Percentiles rank a stretch among this genome's conserved stretches.
Conservation (phyloP, 1,140 invertebrate genomes). For the Drosophila elegans region DNA sequence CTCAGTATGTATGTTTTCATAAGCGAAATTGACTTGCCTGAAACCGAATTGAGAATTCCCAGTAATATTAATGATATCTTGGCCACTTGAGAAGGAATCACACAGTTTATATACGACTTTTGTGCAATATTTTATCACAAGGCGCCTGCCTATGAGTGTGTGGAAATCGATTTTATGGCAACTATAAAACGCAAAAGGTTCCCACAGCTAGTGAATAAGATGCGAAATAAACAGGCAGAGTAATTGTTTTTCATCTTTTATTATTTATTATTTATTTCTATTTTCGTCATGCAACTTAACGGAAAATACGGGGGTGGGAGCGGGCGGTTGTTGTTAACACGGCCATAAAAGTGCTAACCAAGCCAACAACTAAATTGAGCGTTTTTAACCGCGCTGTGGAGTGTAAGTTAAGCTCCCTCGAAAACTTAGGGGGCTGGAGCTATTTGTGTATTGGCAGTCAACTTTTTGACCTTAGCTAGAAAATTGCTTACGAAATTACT, state of each 20-base stretch:
- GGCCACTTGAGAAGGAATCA: constrained; percentile 15
- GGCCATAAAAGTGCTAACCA: constrained; percentile 75
- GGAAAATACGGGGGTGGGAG: constrained; percentile 5
- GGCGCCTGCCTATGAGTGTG: constrained; percentile 2
- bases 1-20: constrained; percentile 25
- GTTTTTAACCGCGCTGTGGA: constrained; percentile 35
- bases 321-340: constrained; percentile 53
- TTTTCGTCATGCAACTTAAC: constrained; percentile 36
- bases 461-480: constrained; percentile 61
- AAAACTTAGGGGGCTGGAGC: constrained; percentile 15
- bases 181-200: constrained; percentile 71
- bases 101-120: constrained; percentile 19
- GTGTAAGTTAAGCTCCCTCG: constrained; percentile 22
- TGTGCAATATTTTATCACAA: constrained; percentile 41
- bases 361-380: constrained; percentile 69
- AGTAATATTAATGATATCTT: constrained; percentile 37
- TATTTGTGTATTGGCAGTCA: constrained; percentile 39
- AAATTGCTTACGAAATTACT: constrained; percentile 61
- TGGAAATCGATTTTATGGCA: constrained; percentile 58
- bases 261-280: constrained; percentile 48
- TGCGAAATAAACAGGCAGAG: constrained; percentile 68
- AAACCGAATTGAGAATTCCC: constrained; percentile 30
- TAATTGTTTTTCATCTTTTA: constrained; percentile 66
- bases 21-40: constrained; percentile 50
- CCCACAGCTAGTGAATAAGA: constrained; percentile 66